Conservation (phyloP, 1,140 invertebrate species). For the Drosophila elegans region DNA sequence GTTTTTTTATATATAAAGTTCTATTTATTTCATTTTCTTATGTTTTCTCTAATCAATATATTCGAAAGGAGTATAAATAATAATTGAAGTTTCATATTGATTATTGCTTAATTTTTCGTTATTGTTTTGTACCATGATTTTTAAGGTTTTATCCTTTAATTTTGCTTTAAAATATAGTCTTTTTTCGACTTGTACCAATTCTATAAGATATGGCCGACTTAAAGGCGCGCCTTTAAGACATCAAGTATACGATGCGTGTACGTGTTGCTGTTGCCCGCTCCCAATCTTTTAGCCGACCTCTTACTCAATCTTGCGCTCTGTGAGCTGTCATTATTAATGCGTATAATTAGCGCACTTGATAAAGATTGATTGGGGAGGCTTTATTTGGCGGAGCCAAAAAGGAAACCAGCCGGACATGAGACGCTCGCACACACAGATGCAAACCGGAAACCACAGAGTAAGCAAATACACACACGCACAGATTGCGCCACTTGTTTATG, state of each 20-base stretch:
- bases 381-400: slow-evolving; percentile 22
- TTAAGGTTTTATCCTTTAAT: too few relatives aligned
- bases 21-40: too few relatives aligned
- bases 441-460: slow-evolving; percentile 54
- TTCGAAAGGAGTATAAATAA: too few relatives aligned
- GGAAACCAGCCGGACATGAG: slow-evolving; percentile 33
- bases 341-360: slow-evolving; percentile 78
- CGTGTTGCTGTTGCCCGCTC: slow-evolving; percentile 28
- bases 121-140: too few relatives aligned
- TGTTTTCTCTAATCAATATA: too few relatives aligned
- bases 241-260: slow-evolving; percentile 52
- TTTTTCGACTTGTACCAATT: background rate
- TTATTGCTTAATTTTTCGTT: too few relatives aligned
- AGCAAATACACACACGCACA: slow-evolving; percentile 45
- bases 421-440: slow-evolving; percentile 22
- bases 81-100: too few relatives aligned
- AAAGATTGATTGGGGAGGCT: slow-evolving; percentile 74
- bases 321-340: slow-evolving; percentile 75
- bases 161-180: too few relatives aligned
- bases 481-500: slow-evolving; percentile 69
- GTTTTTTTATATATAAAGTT: too few relatives aligned
- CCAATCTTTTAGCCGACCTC: background rate
- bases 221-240: slow-evolving; percentile 19
- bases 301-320: slow-evolving; percentile 16
- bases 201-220: slow-evolving; percentile 20